These are phyloP conservation scores for Petromus typicus DNA, from an alignment of 2,113 vertebrate genomes.

Conservation along the genomic window DNA sequence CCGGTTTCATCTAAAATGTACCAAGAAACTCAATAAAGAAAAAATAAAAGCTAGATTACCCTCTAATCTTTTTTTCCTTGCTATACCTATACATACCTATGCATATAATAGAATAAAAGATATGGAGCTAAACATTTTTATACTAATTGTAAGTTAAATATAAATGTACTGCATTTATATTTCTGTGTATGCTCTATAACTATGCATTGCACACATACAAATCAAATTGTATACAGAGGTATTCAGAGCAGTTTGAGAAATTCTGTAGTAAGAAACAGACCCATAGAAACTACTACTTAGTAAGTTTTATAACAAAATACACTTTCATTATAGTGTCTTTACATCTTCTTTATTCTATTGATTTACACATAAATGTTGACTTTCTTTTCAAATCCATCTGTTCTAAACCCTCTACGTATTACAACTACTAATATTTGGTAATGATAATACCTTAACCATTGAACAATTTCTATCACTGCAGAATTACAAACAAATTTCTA, in stretches of 20 bases:
- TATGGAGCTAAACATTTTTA: neutral
- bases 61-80: neutral
- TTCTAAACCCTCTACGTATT: neutral
- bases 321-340: neutral
- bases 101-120: neutral
- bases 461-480: neutral
- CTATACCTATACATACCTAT: neutral
- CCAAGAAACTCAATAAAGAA: too few species aligned
- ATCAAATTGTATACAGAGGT: neutral
- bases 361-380: neutral
- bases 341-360: neutral
- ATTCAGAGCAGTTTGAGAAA: neutral
- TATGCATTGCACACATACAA: neutral
- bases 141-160: neutral
- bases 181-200: neutral
- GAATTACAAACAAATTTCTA: neutral
- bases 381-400: neutral
- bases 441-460: neutral
- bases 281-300: neutral
- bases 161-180: neutral
- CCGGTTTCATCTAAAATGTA: too few species aligned
- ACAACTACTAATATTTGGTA: neutral
- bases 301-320: neutral
- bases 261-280: neutral
- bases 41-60: neutral